A percentile compares a stretch with the other conserved stretches of the same genome.
These are phyloP conservation scores for Onychorhynchus coronatus DNA, from an alignment of 2,113 vertebrate genomes.

Conservation along the genomic window DNA sequence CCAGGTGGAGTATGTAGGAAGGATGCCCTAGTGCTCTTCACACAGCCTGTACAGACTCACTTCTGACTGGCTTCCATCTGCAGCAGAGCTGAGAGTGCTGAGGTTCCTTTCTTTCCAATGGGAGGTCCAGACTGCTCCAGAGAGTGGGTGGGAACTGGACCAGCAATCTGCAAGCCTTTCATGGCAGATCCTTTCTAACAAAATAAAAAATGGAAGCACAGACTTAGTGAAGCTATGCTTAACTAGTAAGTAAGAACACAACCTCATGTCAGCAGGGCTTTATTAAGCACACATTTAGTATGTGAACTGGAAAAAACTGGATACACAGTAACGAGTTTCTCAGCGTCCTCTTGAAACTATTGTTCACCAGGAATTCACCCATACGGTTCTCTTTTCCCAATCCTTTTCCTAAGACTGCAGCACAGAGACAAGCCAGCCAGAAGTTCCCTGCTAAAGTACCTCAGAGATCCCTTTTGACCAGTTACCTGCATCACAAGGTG, in stretches of 20 bases:
- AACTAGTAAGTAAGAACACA: neutral
- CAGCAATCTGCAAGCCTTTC: constrained; percentile 88
- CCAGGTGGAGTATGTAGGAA: neutral
- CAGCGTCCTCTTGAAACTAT: neutral
- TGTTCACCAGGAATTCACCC: neutral
- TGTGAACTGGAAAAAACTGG: neutral
- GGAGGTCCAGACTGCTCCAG: constrained; percentile 83
- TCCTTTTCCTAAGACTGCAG: neutral
- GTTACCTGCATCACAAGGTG: neutral
- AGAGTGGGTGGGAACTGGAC: constrained; percentile 80
- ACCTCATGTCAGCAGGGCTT: neutral
- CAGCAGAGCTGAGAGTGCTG: constrained; percentile 88
- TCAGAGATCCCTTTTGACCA: neutral
- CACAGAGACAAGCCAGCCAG: neutral
- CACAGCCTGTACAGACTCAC: constrained; percentile 73
- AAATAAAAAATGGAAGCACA: neutral
- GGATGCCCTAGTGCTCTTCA: neutral
- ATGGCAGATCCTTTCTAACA: constrained; percentile 86
- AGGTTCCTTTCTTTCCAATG: constrained; percentile 92
- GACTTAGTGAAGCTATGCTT: neutral
- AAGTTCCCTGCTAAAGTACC: neutral
- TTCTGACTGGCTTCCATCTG: constrained; percentile 97
- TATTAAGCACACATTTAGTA: neutral
- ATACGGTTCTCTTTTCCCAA: neutral
- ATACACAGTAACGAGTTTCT: neutral